Evolutionary conservation across 2,888 invertebrate genomes (phyloP).

Genomic region (Eustalomyia histrio): DNA sequence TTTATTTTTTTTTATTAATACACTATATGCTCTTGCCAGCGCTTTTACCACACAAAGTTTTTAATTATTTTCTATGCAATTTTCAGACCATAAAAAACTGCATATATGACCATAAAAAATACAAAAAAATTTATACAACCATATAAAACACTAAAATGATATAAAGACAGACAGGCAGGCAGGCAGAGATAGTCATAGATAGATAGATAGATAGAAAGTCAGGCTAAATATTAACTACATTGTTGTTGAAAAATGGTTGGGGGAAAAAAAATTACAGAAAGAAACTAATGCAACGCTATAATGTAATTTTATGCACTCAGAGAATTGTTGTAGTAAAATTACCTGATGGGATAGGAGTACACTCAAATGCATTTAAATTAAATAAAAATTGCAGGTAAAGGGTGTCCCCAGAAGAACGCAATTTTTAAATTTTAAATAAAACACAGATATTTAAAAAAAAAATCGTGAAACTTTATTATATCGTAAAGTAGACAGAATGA

Average conservation of each 20-base stretch:
- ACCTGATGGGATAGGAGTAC: no score
- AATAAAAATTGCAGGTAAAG: no score
- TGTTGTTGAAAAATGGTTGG: slow-evolving; percentile 22
- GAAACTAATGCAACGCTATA: slow-evolving; percentile 20
- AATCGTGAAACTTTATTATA: no score
- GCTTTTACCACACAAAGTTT: slow-evolving; percentile 59
- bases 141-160: slow-evolving; percentile 37
- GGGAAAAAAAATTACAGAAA: slow-evolving; percentile 19
- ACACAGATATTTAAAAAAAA: no score
- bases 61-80: slow-evolving; percentile 59
- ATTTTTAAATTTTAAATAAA: no score
- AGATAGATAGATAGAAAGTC: slow-evolving; percentile 14
- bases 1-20: not conserved
- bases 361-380: no score
- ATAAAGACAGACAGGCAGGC: slow-evolving; percentile 18
- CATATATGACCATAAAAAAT: not conserved
- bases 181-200: slow-evolving; percentile 7
- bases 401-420: no score
- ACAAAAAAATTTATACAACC: slow-evolving; percentile 13
- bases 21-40: slow-evolving; percentile 29
- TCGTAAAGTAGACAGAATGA: no score
- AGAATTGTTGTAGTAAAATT: no score
- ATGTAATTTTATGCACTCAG: no score
- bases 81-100: slow-evolving; percentile 29
- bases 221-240: slow-evolving; percentile 8